A percentile compares a stretch with the other conserved stretches of the same genome.
These are phyloP conservation scores for Ceramica pisi DNA, from an alignment of 2,888 invertebrate species.

Conservation along the genomic window DNA sequence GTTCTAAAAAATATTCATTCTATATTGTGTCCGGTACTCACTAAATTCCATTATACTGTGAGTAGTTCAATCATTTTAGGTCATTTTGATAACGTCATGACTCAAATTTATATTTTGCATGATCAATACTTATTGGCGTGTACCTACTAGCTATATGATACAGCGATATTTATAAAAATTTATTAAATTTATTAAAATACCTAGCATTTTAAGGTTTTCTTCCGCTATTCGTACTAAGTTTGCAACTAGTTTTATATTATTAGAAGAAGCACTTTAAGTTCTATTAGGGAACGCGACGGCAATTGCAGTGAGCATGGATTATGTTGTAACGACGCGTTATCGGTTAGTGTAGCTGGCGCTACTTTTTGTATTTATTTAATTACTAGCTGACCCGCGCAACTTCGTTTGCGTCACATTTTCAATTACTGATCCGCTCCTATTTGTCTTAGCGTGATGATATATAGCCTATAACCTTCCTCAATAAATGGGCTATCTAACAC, in stretches of 20 bases:
- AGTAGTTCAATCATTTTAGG: conserved; percentile 74
- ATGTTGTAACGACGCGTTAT: conserved; percentile 2
- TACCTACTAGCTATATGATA: conserved; percentile 2
- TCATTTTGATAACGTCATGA: conserved; percentile 73
- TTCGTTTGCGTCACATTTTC: too few species aligned
- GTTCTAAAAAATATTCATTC: conserved; percentile 76
- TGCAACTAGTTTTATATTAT: conserved; percentile 15
- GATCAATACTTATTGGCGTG: conserved; percentile 22
- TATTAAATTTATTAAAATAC: too few species aligned
- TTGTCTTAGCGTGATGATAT: too few species aligned
- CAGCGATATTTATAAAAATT: conserved; percentile 13
- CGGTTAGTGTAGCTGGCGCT: not conserved
- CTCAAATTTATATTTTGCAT: conserved; percentile 50
- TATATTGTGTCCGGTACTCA: conserved; percentile 71
- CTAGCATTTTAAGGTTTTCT: not conserved
- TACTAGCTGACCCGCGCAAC: too few species aligned
- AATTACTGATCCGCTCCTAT: too few species aligned
- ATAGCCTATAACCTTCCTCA: too few species aligned
- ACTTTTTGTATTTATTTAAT: conserved; percentile 5
- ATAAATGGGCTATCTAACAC: too few species aligned
- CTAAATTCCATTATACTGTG: conserved; percentile 70
- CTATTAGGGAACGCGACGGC: not conserved
- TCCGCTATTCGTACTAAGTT: not conserved
- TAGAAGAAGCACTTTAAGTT: conserved; percentile 13
- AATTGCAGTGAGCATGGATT: conserved; percentile 14